phyloP scores from a whole-genome alignment of 2,113 vertebrate species.

The Pollachius pollachius region DNA sequence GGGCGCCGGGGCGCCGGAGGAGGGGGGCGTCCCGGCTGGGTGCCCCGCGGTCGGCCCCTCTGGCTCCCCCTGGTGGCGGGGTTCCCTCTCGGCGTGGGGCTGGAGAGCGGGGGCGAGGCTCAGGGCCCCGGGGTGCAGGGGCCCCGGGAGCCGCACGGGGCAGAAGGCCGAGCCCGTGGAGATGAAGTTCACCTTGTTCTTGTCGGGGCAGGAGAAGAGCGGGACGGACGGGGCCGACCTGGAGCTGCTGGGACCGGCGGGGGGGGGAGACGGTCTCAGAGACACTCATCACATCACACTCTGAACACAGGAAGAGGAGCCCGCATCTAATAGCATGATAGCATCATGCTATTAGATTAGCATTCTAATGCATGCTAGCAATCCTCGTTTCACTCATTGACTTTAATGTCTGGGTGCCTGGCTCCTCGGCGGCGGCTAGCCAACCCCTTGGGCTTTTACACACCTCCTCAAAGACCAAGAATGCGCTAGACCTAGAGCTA shows the following conservation, averaged over 20 bases:
- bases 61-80: slow-evolving; percentile 21
- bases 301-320: too few relatives aligned
- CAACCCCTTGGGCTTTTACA: too few relatives aligned
- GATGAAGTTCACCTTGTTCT: slow-evolving; percentile 99
- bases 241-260: slow-evolving; percentile 74
- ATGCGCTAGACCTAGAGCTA: too few relatives aligned
- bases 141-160: slow-evolving; percentile 89
- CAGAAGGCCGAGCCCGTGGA: slow-evolving; percentile 97
- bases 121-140: slow-evolving; percentile 70
- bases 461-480: too few relatives aligned
- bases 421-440: too few relatives aligned
- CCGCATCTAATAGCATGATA: too few relatives aligned
- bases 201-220: slow-evolving; percentile 98
- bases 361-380: too few relatives aligned
- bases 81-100: slow-evolving; percentile 68
- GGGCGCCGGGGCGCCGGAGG: slow-evolving; percentile 72
- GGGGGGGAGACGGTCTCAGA: background rate
- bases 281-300: background rate
- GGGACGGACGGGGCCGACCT: slow-evolving; percentile 84
- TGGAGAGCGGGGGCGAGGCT: slow-evolving; percentile 76
- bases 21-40: slow-evolving; percentile 62
- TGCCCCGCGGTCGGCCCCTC: slow-evolving; percentile 51
- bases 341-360: too few relatives aligned
- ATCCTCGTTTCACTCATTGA: too few relatives aligned
- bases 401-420: too few relatives aligned